These are phyloP conservation scores for Syrphus vitripennis DNA, from an alignment of 2,888 invertebrate species.

Conservation along the genomic window DNA sequence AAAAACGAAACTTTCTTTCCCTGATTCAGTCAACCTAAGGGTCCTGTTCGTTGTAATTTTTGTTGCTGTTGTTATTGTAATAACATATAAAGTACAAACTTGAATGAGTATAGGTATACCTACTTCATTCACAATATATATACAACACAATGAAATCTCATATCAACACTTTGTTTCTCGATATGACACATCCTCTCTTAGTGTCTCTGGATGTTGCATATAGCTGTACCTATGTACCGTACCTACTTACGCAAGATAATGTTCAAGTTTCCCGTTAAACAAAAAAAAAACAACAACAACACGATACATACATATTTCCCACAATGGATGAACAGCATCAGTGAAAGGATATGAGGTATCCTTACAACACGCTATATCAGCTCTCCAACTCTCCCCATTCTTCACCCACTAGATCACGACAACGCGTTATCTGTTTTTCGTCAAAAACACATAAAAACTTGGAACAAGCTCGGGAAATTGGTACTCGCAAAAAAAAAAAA, in stretches of 20 bases:
- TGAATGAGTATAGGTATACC: slow-evolving; percentile 4
- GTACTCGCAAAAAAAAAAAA: not conserved
- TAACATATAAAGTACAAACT: slow-evolving; percentile 29
- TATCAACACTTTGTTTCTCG: slow-evolving; percentile 63
- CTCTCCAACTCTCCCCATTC: not conserved
- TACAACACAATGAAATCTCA: slow-evolving; percentile 55
- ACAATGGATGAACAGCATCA: slow-evolving; percentile 15
- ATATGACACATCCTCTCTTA: slow-evolving; percentile 29
- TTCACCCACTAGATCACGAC: not conserved
- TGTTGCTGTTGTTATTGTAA: slow-evolving; percentile 33
- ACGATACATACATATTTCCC: not conserved
- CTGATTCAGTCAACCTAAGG: slow-evolving; percentile 39
- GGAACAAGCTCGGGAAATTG: slow-evolving; percentile 66
- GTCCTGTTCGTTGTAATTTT: slow-evolving; percentile 43
- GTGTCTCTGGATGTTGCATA: not conserved
- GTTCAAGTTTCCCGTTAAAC: slow-evolving; percentile 47
- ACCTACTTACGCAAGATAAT: slow-evolving; percentile 34
- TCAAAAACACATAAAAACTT: slow-evolving; percentile 63
- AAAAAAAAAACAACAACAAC: slow-evolving; percentile 5
- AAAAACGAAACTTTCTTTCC: slow-evolving; percentile 28
- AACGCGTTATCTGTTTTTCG: slow-evolving; percentile 34
- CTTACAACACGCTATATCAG: slow-evolving; percentile 1
- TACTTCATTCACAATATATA: slow-evolving; percentile 16
- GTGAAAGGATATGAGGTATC: slow-evolving; percentile 42
- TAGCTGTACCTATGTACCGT: not conserved